These are phyloP conservation scores for Thymelicus sylvestris DNA, from an alignment of 2,888 invertebrate species.

Conservation along the genomic window DNA sequence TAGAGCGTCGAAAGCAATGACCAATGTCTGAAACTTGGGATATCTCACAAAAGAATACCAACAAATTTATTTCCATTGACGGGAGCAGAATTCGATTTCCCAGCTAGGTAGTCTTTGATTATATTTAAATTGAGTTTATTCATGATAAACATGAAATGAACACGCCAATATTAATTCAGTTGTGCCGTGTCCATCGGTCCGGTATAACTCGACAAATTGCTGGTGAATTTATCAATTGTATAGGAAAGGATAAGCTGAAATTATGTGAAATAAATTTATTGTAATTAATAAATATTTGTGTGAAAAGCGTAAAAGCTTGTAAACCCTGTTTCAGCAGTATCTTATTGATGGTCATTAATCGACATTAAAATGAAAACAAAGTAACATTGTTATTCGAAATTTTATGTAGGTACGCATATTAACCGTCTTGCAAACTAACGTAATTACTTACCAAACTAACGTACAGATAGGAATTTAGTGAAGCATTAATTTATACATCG, in stretches of 20 bases:
- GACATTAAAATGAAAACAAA: too few relatives aligned
- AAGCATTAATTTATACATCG: too few relatives aligned
- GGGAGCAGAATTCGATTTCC: background rate
- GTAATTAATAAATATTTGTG: too few relatives aligned
- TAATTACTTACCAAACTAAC: too few relatives aligned
- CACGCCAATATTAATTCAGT: background rate
- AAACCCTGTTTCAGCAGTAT: too few relatives aligned
- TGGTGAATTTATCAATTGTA: slow-evolving; percentile 2
- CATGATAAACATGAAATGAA: background rate
- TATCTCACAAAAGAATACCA: background rate
- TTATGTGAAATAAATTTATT: background rate
- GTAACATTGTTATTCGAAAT: too few relatives aligned
- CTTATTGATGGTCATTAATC: too few relatives aligned
- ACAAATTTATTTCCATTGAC: background rate
- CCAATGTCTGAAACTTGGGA: background rate
- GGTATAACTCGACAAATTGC: background rate
- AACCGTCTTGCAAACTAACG: too few relatives aligned
- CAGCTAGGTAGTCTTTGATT: background rate
- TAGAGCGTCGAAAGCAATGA: background rate
- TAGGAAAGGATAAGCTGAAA: background rate
- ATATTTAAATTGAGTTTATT: slow-evolving; percentile 8
- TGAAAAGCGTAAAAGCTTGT: too few relatives aligned
- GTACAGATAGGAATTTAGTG: too few relatives aligned
- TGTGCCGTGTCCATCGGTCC: background rate
- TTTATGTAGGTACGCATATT: too few relatives aligned